These are phyloP conservation scores for Mormyrus proboscirostris DNA, from an alignment of 2,797 vertebrate genomes.

Conservation along the genomic window DNA sequence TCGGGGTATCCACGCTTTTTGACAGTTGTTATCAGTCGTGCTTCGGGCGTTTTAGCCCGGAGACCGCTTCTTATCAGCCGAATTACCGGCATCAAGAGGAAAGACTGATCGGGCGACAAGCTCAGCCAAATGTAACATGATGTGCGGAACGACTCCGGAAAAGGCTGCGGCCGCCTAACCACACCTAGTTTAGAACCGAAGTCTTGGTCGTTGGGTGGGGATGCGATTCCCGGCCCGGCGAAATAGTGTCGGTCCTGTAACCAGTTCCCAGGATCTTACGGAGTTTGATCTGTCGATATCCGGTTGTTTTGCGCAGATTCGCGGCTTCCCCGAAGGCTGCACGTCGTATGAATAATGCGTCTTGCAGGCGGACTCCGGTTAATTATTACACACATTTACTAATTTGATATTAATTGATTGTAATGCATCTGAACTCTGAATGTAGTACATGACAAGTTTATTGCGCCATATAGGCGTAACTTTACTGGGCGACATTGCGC, in stretches of 20 bases:
- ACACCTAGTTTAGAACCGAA: neutral
- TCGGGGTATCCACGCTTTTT: neutral
- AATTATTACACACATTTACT: neutral
- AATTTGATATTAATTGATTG: neutral
- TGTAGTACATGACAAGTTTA: neutral
- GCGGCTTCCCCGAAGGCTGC: neutral
- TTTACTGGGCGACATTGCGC: neutral
- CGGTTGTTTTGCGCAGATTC: neutral
- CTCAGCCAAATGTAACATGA: neutral
- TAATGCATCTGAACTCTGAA: neutral
- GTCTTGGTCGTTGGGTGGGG: neutral
- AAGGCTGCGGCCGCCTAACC: neutral
- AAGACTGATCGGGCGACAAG: neutral
- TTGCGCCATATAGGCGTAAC: slow-evolving; percentile 2
- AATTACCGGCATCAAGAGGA: neutral
- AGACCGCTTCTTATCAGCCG: neutral
- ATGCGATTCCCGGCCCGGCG: neutral
- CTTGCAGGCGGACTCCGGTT: neutral
- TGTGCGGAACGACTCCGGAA: neutral
- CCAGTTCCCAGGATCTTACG: neutral
- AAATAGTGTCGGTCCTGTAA: neutral
- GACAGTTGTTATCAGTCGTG: neutral
- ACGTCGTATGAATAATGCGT: neutral
- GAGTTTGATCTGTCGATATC: neutral
- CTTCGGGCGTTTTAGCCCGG: neutral